A percentile compares a stretch with the other conserved stretches of the same genome.
These are phyloP conservation scores for Apostichopus parvimensis DNA, from an alignment of 35 echinoderm and acorn worm species.

Conservation along the genomic window DNA sequence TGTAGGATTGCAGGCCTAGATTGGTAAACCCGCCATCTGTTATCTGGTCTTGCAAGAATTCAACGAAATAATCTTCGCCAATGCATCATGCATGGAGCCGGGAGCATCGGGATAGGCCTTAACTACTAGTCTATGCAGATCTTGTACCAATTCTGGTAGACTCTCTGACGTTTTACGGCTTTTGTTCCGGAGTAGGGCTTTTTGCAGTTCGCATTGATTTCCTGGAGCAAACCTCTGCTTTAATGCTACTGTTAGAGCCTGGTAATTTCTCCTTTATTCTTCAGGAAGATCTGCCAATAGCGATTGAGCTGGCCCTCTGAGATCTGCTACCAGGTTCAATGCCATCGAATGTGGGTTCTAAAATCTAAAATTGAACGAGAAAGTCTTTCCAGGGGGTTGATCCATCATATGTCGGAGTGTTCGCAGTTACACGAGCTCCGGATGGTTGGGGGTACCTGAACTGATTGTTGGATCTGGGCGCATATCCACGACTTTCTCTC, in stretches of 20 bases:
- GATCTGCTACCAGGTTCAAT: background rate
- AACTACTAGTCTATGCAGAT: background rate
- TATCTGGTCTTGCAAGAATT: background rate
- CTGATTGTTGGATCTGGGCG: too few relatives aligned
- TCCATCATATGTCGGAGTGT: background rate
- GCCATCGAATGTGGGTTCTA: background rate
- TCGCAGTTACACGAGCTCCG: too few relatives aligned
- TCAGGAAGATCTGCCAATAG: background rate
- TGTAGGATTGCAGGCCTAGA: background rate
- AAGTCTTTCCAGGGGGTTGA: background rate
- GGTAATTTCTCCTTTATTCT: background rate
- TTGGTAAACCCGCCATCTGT: background rate
- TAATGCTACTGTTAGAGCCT: background rate
- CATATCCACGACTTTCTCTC: too few relatives aligned
- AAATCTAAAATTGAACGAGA: background rate
- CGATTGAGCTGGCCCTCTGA: background rate
- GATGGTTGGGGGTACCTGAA: too few relatives aligned
- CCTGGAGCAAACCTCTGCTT: background rate
- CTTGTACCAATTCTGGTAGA: slow-evolving; percentile 12
- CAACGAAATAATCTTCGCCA: slow-evolving; percentile 13
- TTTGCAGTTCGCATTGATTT: slow-evolving; percentile 2
- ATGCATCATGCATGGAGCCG: background rate
- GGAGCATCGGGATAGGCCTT: slow-evolving; percentile 10
- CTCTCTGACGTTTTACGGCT: background rate
- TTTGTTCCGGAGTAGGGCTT: background rate